A percentile compares a stretch with the other conserved stretches of the same genome.
Evolutionary conservation across 2,113 vertebrate genomes (phyloP).

Genomic region (Anoplopoma fimbria): DNA sequence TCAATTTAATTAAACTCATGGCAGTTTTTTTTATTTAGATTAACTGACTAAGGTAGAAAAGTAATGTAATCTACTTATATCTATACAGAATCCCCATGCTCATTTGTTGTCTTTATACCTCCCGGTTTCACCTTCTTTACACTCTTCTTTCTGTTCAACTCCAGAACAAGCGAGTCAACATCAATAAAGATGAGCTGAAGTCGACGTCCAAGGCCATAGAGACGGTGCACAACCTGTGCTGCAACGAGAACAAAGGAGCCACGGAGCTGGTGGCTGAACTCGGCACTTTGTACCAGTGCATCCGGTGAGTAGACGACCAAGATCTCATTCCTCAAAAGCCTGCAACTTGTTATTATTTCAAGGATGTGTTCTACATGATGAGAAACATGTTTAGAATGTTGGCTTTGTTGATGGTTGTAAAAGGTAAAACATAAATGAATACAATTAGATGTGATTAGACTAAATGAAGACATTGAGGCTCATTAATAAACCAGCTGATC

Average conservation of each 20-base stretch:
- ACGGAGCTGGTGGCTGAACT: constrained; percentile 97
- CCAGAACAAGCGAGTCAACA: constrained; percentile 97
- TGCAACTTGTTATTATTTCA: background rate
- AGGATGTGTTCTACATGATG: background rate
- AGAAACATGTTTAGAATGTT: background rate
- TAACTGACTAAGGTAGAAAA: no score
- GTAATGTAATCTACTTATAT: background rate
- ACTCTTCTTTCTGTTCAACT: background rate
- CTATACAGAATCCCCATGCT: background rate
- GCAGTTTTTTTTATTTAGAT: background rate
- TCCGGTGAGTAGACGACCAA: constrained; percentile 71
- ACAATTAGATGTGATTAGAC: background rate
- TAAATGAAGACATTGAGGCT: background rate
- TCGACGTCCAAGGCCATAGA: constrained; percentile 97
- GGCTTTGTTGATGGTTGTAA: background rate
- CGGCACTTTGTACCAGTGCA: constrained; percentile 95
- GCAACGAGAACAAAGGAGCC: constrained; percentile 98
- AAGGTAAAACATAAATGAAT: background rate
- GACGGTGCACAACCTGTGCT: constrained; percentile 96
- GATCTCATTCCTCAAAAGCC: background rate
- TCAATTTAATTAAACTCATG: background rate
- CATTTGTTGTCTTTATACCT: background rate
- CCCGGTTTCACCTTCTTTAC: background rate
- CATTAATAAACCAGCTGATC: background rate
- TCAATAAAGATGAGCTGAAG: constrained; percentile 98